Evolutionary conservation across 2,888 invertebrate genomes (phyloP).

Genomic region (Melipona bicolor): DNA sequence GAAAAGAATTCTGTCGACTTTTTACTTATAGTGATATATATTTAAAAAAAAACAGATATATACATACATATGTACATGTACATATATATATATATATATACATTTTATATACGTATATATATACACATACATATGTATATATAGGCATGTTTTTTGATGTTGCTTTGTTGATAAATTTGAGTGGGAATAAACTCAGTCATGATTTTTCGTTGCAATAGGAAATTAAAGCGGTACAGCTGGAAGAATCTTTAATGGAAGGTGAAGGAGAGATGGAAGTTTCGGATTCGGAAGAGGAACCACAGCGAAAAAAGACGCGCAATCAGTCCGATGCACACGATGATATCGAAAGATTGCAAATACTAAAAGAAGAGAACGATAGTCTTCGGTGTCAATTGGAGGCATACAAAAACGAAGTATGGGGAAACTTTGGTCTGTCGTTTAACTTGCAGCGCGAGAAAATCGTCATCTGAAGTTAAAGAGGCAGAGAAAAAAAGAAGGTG

Average conservation of each 20-base stretch:
- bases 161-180: background rate
- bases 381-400: slow-evolving; percentile 96
- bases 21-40: slow-evolving; percentile 10
- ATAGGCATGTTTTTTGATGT: slow-evolving; percentile 53
- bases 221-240: slow-evolving; percentile 88
- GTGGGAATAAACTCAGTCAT: slow-evolving; percentile 30
- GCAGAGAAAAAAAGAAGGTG: background rate
- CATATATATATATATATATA: slow-evolving; percentile 6
- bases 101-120: background rate
- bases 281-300: slow-evolving; percentile 88
- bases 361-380: slow-evolving; percentile 95
- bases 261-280: slow-evolving; percentile 96
- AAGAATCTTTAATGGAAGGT: slow-evolving; percentile 88
- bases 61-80: slow-evolving; percentile 7
- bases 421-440: background rate
- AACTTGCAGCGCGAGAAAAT: background rate
- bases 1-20: slow-evolving; percentile 22
- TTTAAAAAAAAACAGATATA: slow-evolving; percentile 25
- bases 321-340: slow-evolving; percentile 77
- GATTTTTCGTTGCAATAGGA: slow-evolving; percentile 85
- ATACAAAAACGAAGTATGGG: slow-evolving; percentile 92
- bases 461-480: background rate
- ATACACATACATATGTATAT: slow-evolving; percentile 15
- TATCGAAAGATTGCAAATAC: slow-evolving; percentile 76
- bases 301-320: slow-evolving; percentile 78